Evolutionary conservation across 2,888 invertebrate genomes (phyloP), one percentile per base, ranked within the genome.

Genomic region (Clivina fossor): DNA sequence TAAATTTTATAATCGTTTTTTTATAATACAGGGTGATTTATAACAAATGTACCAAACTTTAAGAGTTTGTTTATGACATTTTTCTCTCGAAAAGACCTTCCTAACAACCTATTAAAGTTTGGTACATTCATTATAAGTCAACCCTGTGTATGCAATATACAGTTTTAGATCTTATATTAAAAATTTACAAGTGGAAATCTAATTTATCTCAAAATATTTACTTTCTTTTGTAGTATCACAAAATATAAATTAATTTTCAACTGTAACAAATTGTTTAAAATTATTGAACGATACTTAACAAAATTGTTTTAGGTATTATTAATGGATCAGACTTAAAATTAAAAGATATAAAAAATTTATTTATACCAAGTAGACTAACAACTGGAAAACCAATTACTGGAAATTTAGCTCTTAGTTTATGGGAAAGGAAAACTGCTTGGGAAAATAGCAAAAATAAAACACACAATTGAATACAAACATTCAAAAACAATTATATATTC

Each of bases 301-400:
- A 18, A 20, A 26, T 18, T 26, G 33, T 46, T 46, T 8, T 35
- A 53, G 53, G 28, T 33, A 26, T 53, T 4, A 19, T 47, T 4
- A 18, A 55, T 30, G 47, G 55, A 15, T 46, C 47, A 3, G 24
- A 46, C 7, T 16, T 55, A 28, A 47, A 46, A 55, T 30, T 55
- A 18, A 55, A 22, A 13, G 55, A 55, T 47, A 40, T 47, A 24
- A 30, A 33, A 3, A 38, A 38, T 18, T 9, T 55, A 19, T 47
- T 55, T 38, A 5, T 30, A 11, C 46, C 55, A 19, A 55, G 47
- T 28, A 38, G 20, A 40, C 40, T 55, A 40, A 46, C 55, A 20
- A 30, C 16, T 22, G 47, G 55, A 8, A 35, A 16, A 22, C 47
- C 55, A 19, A 13, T 55, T 8, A 30, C 47, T 32, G 55, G 55